Evolutionary conservation across 2,888 invertebrate genomes (phyloP).

Genomic region (Plagodis dolabraria): DNA sequence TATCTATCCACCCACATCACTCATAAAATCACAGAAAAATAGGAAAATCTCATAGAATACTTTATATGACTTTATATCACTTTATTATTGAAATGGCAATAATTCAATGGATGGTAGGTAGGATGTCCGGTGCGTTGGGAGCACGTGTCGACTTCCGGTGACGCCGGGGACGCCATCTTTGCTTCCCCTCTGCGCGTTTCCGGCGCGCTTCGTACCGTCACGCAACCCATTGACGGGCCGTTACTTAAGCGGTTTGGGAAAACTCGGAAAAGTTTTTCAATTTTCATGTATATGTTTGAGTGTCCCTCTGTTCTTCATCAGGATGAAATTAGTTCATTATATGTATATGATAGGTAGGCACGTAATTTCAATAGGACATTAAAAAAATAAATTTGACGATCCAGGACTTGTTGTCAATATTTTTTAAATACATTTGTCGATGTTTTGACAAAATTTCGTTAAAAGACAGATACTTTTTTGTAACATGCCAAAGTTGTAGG

Average conservation of each 20-base stretch:
- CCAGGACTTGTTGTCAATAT: too few species aligned
- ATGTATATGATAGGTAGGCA: too few species aligned
- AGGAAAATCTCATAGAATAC: slow-evolving; percentile 6
- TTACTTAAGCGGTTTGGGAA: slow-evolving; percentile 39
- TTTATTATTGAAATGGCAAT: slow-evolving; percentile 43
- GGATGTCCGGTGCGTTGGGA: slow-evolving; percentile 77
- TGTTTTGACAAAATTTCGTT: too few species aligned
- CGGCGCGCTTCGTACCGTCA: slow-evolving; percentile 66
- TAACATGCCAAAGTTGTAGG: too few species aligned
- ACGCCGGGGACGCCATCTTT: slow-evolving; percentile 75
- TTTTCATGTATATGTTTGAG: too few species aligned
- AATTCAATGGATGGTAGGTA: slow-evolving; percentile 76
- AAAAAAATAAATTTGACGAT: too few species aligned
- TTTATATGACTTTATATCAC: slow-evolving; percentile 4
- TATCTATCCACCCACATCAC: slow-evolving; percentile 16
- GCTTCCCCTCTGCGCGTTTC: slow-evolving; percentile 61
- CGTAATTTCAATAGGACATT: too few species aligned
- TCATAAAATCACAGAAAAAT: slow-evolving; percentile 11
- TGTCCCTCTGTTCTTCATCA: too few species aligned
- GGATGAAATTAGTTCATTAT: too few species aligned
- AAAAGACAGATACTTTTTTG: too few species aligned
- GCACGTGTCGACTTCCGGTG: slow-evolving; percentile 79
- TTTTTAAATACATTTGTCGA: too few species aligned
- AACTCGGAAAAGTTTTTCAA: background rate
- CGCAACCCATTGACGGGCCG: slow-evolving; percentile 77